phyloP scores from a whole-genome alignment of 2,113 vertebrate genomes.

The Prinia subflava region DNA sequence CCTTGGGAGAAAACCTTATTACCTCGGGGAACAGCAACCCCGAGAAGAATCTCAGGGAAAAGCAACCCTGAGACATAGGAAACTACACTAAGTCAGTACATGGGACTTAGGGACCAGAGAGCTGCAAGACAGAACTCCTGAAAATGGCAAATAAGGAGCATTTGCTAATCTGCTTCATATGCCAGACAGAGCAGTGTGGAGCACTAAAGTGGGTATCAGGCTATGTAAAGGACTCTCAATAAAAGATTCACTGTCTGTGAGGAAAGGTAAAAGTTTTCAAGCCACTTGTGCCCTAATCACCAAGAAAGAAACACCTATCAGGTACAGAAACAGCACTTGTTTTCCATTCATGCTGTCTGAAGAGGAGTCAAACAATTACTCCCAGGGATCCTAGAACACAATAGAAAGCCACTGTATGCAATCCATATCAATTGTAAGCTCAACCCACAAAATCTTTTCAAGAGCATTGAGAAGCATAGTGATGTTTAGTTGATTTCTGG shows the following conservation, averaged over 20 bases:
- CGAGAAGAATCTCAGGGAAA: no score
- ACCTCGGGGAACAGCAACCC: no score
- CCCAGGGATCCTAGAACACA: background rate
- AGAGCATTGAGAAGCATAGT: background rate
- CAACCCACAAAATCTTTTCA: background rate
- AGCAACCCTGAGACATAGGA: no score
- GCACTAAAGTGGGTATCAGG: background rate
- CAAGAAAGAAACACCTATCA: background rate
- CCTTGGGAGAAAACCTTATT: no score
- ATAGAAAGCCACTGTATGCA: background rate
- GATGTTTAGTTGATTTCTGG: background rate
- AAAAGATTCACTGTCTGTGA: background rate
- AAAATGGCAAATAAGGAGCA: background rate
- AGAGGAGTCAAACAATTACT: background rate
- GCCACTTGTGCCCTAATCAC: background rate
- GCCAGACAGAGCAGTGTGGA: rapidly evolving
- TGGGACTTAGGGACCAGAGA: background rate
- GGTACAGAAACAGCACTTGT: background rate
- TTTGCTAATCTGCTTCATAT: background rate
- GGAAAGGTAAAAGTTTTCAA: background rate
- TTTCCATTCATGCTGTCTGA: background rate
- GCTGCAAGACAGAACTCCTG: background rate
- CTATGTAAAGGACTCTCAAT: background rate
- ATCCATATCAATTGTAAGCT: background rate
- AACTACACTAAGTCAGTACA: background rate